Base-by-base conservation (phyloP, 2,888 invertebrate species). In the Bruchidius siliquastri region DNA sequence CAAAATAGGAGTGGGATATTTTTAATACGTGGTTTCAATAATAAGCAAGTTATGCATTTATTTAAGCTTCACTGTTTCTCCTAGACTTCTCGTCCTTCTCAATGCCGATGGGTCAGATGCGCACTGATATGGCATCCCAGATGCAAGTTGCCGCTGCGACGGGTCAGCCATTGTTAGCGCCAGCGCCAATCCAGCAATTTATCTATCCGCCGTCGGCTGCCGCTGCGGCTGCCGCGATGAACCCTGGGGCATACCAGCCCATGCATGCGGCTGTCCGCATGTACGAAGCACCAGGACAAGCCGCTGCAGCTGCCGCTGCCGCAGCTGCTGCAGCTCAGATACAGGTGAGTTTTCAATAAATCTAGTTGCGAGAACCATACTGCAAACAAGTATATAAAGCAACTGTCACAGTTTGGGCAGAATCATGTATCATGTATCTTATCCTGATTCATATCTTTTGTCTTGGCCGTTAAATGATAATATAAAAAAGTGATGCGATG, bases 101-200 rank as follows among this genome's bases (percentile, higher is more conserved):
- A 83, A 91, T 88, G 80, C 88, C 88, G 22, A 87, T 88, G 85
- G 84, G 87, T 49, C 84, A 83, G 74, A 83, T 87, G 78, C 82
- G 87, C 22, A 88, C 90, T 72, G 91, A 91, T 79, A 87, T 91
- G 83, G 88, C 91, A 72, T 91, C 92, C 21, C 92, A 94, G 82
- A 93, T 96, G 90, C 95, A 95, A 83, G 94, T 95, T 76, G 93
- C 93, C 22, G 93, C 90, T 21, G 92, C 92, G 76, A 94, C 95
- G 67, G 96, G 96, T 0, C 96, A 95, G 85, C 96, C 96, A 3
- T 88, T 96, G 74, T 86, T 96, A 81, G 94, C 96, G 68, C 93
- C 95, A 22, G 93, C 92, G 21, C 94, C 95, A 18, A 88, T 95
- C 84, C 93, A 91, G 83, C 92, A 89, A 71, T 85, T 85, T 76